Conservation (phyloP, 2,888 invertebrate genomes). For the Corbicula japonica region DNA sequence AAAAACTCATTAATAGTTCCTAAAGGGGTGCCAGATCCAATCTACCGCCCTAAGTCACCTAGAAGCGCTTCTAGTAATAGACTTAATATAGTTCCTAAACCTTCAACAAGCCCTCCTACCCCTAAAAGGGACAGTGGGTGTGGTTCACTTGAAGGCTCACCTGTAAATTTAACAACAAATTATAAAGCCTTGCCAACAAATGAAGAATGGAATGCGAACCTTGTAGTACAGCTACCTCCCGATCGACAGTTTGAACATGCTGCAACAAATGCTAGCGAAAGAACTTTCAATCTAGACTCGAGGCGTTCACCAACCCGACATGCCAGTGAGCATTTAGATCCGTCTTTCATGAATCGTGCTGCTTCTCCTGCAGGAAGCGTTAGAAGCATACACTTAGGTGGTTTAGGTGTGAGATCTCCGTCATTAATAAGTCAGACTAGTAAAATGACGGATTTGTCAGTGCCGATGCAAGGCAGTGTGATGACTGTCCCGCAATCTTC, state of each 20-base stretch:
- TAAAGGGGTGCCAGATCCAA: constrained; percentile 69
- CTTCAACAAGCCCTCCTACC: constrained; percentile 54
- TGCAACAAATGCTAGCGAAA: constrained; percentile 36
- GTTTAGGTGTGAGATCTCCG: constrained; percentile 42
- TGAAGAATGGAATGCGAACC: constrained; percentile 68
- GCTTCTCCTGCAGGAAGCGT: constrained; percentile 53
- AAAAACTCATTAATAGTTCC: constrained; percentile 78
- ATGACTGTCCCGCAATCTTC: constrained; percentile 94
- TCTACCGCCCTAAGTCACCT: constrained; percentile 56
- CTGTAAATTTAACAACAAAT: constrained; percentile 60
- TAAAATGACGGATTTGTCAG: constrained; percentile 35
- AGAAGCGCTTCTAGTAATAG: constrained; percentile 26
- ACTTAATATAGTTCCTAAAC: constrained; percentile 39
- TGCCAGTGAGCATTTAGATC: constrained; percentile 34
- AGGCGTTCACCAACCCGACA: constrained; percentile 27
- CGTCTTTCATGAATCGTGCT: constrained; percentile 45
- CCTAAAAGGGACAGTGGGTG: constrained; percentile 70
- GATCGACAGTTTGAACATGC: background rate
- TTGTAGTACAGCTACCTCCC: constrained; percentile 55
- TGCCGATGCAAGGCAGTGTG: constrained; percentile 90
- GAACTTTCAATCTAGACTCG: constrained; percentile 42
- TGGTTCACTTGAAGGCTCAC: constrained; percentile 65
- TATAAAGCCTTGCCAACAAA: constrained; percentile 68
- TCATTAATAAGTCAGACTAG: constrained; percentile 41
- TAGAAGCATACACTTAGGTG: too few relatives aligned